phyloP scores from a whole-genome alignment of 2,113 vertebrate species.

The Sakesphorus luctuosus region DNA sequence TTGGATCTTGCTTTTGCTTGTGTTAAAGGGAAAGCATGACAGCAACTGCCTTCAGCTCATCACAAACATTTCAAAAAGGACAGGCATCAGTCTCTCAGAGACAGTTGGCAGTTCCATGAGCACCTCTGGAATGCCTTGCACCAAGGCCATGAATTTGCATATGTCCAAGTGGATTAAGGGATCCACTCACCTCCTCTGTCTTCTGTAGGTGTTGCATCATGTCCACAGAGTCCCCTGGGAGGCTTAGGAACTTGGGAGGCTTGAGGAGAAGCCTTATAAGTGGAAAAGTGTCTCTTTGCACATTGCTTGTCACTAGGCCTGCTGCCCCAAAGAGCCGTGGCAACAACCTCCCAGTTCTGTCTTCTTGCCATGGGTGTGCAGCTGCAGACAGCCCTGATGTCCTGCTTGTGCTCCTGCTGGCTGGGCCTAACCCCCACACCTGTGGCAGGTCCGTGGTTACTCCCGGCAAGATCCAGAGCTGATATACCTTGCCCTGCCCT shows the following conservation, averaged over 20 bases:
- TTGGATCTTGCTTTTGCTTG: not conserved
- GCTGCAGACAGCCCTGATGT: rapidly evolving
- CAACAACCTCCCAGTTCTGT: rapidly evolving
- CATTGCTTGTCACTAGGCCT: not conserved
- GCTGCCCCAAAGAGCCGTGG: not conserved
- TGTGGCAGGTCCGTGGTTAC: rapidly evolving
- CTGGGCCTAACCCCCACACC: rapidly evolving
- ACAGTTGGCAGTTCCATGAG: not conserved
- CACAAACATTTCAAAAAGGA: not conserved
- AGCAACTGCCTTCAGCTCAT: not conserved
- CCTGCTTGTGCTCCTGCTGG: rapidly evolving
- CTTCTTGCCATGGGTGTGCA: rapidly evolving
- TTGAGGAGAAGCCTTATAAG: not conserved
- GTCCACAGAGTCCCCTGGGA: not conserved
- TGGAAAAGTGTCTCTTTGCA: not conserved
- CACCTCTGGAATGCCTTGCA: not conserved
- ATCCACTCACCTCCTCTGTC: not conserved
- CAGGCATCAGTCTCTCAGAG: not conserved
- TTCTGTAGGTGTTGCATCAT: not conserved
- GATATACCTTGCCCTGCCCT: not conserved
- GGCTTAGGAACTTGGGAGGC: rapidly evolving
- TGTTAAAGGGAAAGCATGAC: not conserved
- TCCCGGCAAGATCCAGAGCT: rapidly evolving
- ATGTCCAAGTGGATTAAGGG: not conserved
- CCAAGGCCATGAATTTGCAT: rapidly evolving